phyloP scores from a whole-genome alignment of 1,140 invertebrate species.

The Drosophila murphyi region DNA sequence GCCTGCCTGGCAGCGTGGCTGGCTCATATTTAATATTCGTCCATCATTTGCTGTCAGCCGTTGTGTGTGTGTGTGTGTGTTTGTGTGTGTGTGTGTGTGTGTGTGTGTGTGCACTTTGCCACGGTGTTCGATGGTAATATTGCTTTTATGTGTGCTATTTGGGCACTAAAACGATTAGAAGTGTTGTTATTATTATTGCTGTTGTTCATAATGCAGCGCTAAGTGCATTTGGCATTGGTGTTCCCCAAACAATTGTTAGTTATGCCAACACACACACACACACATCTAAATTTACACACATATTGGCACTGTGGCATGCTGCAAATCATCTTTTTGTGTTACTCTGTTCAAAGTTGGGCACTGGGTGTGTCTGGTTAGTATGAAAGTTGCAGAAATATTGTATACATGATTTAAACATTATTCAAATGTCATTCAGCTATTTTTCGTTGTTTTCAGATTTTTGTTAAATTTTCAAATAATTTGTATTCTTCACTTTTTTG shows the following conservation, averaged over 20 bases:
- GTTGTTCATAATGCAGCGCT: constrained; percentile 24
- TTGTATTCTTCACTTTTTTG: too few species aligned
- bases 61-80: not conserved
- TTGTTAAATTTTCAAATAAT: not conserved
- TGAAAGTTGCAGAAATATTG: not conserved
- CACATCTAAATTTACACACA: not conserved
- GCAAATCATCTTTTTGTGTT: constrained; percentile 6
- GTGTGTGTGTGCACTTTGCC: constrained; percentile 12
- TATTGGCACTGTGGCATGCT: not conserved
- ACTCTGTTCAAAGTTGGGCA: not conserved
- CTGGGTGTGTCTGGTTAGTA: not conserved
- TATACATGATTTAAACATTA: too few species aligned
- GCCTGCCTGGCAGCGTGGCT: not conserved
- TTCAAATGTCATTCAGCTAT: too few species aligned
- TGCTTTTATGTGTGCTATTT: constrained; percentile 29
- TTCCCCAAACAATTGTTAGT: constrained; percentile 22
- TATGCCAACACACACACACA: constrained; percentile 8
- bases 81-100: constrained; percentile 18
- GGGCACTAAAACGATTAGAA: constrained; percentile 42
- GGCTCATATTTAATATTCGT: constrained; percentile 27
- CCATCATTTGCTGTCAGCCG: not conserved
- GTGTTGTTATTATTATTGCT: constrained; percentile 24
- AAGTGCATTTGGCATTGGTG: constrained; percentile 33
- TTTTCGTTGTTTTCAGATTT: too few species aligned
- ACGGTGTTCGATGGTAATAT: constrained; percentile 10